Evolutionary conservation across 2,113 vertebrate genomes (phyloP).

Genomic region (Pardalotus punctatus): DNA sequence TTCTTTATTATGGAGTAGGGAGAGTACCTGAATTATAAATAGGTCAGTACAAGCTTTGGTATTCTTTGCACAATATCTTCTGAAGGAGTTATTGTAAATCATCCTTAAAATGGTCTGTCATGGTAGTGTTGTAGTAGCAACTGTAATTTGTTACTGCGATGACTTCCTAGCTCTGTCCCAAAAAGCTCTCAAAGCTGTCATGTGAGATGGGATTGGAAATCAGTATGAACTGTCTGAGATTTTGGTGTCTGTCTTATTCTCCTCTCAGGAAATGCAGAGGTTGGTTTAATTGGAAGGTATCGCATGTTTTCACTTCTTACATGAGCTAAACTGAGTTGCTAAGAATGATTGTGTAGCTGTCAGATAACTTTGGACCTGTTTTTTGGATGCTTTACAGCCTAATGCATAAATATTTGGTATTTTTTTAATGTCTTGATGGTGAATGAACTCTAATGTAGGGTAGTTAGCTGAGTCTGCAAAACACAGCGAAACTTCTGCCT

Average conservation of each 20-base stretch:
- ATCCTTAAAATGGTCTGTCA: background rate
- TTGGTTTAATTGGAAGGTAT: background rate
- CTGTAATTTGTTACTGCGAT: background rate
- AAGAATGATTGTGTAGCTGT: background rate
- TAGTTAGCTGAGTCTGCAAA: background rate
- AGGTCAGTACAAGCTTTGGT: conserved; percentile 5
- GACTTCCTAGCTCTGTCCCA: background rate
- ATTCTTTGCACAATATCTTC: background rate
- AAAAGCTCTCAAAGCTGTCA: background rate
- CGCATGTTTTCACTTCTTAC: background rate
- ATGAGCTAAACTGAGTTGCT: background rate
- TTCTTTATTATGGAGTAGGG: background rate
- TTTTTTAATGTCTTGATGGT: background rate
- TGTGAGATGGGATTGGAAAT: background rate
- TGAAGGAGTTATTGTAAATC: background rate
- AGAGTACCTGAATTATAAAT: background rate
- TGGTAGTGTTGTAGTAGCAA: background rate
- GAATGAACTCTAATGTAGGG: background rate
- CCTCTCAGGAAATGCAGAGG: background rate
- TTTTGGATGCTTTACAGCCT: background rate
- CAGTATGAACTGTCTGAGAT: background rate
- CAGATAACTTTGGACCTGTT: background rate
- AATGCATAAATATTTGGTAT: background rate
- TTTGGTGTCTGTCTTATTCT: background rate
- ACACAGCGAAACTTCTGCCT: background rate